Conservation (phyloP, 2,113 vertebrate genomes). For the Propithecus coquereli region DNA sequence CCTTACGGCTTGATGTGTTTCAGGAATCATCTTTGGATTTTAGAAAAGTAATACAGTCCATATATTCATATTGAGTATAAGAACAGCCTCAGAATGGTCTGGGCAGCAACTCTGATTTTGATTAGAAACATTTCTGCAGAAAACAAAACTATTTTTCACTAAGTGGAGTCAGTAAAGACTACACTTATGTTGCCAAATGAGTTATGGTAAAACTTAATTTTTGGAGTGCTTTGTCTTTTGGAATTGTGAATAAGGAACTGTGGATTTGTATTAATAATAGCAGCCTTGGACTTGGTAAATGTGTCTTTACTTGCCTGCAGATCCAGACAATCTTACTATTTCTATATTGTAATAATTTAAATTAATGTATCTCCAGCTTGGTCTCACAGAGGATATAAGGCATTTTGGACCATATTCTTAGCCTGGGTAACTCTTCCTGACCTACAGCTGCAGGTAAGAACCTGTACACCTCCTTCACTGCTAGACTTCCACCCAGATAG, state of each 20-base stretch:
- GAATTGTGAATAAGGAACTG: neutral
- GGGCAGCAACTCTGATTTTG: neutral
- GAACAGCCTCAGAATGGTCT: neutral
- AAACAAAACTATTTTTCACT: neutral
- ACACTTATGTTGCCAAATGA: neutral
- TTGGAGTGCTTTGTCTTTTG: neutral
- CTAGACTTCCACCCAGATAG: neutral
- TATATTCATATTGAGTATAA: neutral
- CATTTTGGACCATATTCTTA: neutral
- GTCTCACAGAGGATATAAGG: neutral
- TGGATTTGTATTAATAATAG: neutral
- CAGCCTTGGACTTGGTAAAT: neutral
- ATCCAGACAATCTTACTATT: neutral
- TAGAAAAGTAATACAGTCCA: neutral
- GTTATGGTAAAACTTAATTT: neutral
- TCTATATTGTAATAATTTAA: neutral
- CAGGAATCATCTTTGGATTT: slow-evolving; percentile 18
- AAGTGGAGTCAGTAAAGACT: neutral
- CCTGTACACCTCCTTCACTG: neutral
- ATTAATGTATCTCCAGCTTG: neutral
- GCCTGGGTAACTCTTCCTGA: neutral
- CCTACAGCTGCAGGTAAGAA: neutral
- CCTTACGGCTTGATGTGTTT: neutral
- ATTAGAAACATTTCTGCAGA: neutral
- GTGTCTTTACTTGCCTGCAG: neutral